These are phyloP conservation scores for Anoplopoma fimbria DNA, from an alignment of 2,113 vertebrate species.

Conservation along the genomic window DNA sequence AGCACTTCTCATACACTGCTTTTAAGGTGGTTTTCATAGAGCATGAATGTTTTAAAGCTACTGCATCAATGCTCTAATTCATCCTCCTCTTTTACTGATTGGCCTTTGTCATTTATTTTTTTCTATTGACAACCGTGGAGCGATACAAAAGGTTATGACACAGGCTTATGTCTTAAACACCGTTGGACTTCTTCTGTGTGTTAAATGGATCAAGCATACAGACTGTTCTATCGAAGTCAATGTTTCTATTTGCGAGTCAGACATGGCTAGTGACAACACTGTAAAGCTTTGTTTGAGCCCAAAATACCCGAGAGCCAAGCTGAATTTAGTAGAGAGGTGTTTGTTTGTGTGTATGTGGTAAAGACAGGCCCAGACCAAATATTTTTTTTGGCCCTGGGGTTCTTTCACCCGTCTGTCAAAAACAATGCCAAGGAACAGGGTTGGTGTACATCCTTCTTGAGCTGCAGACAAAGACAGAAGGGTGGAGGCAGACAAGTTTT, in stretches of 20 bases:
- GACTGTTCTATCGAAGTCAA: not conserved
- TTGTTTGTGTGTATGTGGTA: constrained; percentile 20
- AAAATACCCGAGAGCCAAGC: constrained; percentile 43
- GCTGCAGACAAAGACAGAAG: constrained; percentile 36
- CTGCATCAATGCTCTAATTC: constrained; percentile 5
- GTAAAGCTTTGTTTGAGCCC: constrained; percentile 36
- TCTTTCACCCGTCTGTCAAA: constrained; percentile 61
- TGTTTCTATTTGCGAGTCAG: constrained; percentile 1
- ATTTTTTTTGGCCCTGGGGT: constrained; percentile 64
- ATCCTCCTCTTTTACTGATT: constrained; percentile 22
- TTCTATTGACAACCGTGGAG: not conserved
- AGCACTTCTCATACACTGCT: constrained; percentile 19
- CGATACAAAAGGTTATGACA: constrained; percentile 16
- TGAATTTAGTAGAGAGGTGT: constrained; percentile 44
- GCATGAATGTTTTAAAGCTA: constrained; percentile 25
- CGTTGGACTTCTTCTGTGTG: not conserved
- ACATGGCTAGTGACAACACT: constrained; percentile 9
- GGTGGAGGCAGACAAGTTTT: constrained; percentile 44
- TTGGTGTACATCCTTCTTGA: constrained; percentile 37
- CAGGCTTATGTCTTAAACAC: not conserved
- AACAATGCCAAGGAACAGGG: constrained; percentile 41
- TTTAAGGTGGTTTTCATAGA: constrained; percentile 40
- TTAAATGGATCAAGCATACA: not conserved
- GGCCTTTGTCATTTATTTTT: not conserved
- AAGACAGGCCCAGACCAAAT: constrained; percentile 57